A percentile compares a stretch with the other conserved stretches of the same genome.
Conservation (phyloP, 2,113 vertebrate genomes). For the Triplophysa tibetana region DNA sequence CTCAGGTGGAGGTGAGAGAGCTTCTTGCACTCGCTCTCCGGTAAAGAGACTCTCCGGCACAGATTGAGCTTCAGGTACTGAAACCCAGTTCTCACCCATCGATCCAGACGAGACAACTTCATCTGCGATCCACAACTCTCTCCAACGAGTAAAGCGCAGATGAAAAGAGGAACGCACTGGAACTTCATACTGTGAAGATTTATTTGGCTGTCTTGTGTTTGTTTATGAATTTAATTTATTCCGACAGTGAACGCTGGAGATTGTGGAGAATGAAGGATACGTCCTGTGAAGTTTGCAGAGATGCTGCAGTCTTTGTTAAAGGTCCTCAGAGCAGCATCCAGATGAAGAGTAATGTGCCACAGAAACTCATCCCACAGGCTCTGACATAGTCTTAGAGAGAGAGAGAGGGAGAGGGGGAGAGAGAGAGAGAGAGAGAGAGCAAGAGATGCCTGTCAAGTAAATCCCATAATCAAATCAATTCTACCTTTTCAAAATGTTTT, state of each 20-base stretch:
- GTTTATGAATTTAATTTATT: constrained; percentile 24
- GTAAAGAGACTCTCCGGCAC: constrained; percentile 68
- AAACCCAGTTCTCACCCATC: constrained; percentile 74
- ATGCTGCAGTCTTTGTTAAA: constrained; percentile 53
- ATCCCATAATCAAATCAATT: background rate
- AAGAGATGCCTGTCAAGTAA: constrained; percentile 26
- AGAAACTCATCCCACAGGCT: constrained; percentile 61
- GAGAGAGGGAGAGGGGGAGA: background rate
- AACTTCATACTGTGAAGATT: constrained; percentile 48
- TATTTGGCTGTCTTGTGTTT: background rate
- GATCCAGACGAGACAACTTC: constrained; percentile 65
- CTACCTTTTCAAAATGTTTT: background rate
- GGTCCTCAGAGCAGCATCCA: constrained; percentile 54
- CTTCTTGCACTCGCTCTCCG: constrained; percentile 70
- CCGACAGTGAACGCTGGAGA: background rate
- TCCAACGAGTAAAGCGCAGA: constrained; percentile 57
- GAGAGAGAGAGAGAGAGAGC: background rate
- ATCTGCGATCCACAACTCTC: constrained; percentile 50
- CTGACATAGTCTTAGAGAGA: constrained; percentile 49
- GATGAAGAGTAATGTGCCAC: constrained; percentile 55
- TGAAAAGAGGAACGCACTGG: constrained; percentile 46
- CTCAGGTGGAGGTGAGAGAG: constrained; percentile 67
- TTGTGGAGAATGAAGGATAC: background rate
- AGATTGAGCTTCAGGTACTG: constrained; percentile 73
- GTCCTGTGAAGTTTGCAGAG: constrained; percentile 50